Base-by-base conservation (phyloP, 2,888 invertebrate genomes). In the Lathronympha strigana region DNA sequence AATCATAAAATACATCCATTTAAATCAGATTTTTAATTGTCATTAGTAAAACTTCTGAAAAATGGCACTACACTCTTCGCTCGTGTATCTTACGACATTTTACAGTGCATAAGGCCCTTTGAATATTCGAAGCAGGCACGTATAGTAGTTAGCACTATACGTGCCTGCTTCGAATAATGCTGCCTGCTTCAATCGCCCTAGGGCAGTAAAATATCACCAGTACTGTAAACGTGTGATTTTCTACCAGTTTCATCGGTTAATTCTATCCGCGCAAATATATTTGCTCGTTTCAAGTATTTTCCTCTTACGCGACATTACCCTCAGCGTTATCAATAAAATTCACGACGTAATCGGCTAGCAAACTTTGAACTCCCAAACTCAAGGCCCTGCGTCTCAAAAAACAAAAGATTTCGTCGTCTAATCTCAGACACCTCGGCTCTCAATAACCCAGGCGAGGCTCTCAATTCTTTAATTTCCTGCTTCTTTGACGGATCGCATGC, bases 401-500 rank as follows among this genome's bases (percentile, higher is more conserved):
- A 55, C 40, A 40, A 43, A 55, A 55, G 38, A 49, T 61, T 47
- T 58, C 63, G 17, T 45, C 19, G 17, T 49, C 51, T 47, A 53
- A 61, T 61, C 57, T 69, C 33, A 43, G 25, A 51, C 62, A 40
- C 40, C 50, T 57, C 61, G 53, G 62, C 33, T 15, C 61, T 58
- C 64, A 40, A 43, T 57, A 57, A 57, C 57, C 45, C 57, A 19
- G 43, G 45, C 43, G 43, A 19, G 63, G 67, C 72, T 67, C 72
- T 71, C 78, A 77, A 76, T 66, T 66, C 80, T 81, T 84, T 86
- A 86, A 88, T 88, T 87, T 87, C 87, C 88, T 67, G 68, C 61
- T 71, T 75, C 79, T 80, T 79, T 79, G 80, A 81, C 72, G 72
- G 73, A 73, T 76, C 73, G 68, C 74, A 75, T 78, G 79, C 77